A percentile compares a stretch with the other conserved stretches of the same genome.
These are phyloP conservation scores for Pantelozetes paolii DNA, from an alignment of 2,888 invertebrate genomes.

Conservation along the genomic window DNA sequence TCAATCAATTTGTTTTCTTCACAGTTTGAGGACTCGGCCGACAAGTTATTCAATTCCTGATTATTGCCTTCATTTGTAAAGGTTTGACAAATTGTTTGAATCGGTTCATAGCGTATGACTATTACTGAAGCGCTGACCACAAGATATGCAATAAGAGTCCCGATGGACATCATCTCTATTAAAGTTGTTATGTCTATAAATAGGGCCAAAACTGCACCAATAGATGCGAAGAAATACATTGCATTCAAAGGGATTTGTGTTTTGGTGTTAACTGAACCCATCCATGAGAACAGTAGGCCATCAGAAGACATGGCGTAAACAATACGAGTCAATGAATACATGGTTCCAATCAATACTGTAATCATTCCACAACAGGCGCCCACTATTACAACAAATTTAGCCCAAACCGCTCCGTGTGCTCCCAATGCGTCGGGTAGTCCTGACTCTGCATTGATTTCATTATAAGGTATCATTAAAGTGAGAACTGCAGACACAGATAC, in stretches of 20 bases:
- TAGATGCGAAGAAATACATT: constrained; percentile 68
- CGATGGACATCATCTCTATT: constrained; percentile 89
- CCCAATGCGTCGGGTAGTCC: constrained; percentile 69
- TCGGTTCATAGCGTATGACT: constrained; percentile 71
- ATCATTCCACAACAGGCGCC: constrained; percentile 91
- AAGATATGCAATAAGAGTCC: constrained; percentile 76
- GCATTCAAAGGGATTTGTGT: constrained; percentile 67
- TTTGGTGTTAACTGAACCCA: constrained; percentile 44
- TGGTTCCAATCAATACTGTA: constrained; percentile 75
- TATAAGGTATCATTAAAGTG: constrained; percentile 74
- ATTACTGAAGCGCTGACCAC: constrained; percentile 87
- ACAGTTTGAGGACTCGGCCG: constrained; percentile 16
- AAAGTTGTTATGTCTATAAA: constrained; percentile 81
- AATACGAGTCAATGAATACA: constrained; percentile 78
- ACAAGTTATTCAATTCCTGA: constrained; percentile 43
- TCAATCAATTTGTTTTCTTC: constrained; percentile 32
- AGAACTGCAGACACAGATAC: constrained; percentile 74
- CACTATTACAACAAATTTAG: constrained; percentile 73
- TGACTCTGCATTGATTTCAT: constrained; percentile 61
- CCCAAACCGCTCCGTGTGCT: constrained; percentile 70
- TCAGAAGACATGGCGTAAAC: constrained; percentile 88
- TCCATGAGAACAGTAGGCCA: constrained; percentile 69
- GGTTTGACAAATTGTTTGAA: constrained; percentile 15
- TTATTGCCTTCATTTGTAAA: constrained; percentile 34
- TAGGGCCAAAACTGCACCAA: constrained; percentile 72